phyloP scores from a whole-genome alignment of 2,888 invertebrate species.

The Ferrisia virgata region DNA sequence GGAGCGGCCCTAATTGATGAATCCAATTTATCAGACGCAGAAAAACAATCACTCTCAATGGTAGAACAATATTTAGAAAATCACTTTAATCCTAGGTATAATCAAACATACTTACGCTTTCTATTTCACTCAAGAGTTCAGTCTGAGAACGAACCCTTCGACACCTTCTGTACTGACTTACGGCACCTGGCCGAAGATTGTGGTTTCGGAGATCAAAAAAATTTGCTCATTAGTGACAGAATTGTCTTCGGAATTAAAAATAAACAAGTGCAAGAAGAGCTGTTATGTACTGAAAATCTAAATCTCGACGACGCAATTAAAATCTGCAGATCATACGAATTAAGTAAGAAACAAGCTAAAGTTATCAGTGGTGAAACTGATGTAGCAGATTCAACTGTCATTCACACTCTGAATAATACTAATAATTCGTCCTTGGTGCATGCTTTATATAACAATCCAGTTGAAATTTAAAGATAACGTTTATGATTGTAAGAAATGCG shows the following conservation, averaged over 20 bases:
- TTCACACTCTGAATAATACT: too few relatives aligned
- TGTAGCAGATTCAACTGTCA: too few relatives aligned
- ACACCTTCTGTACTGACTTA: conserved; percentile 50
- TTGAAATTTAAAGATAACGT: too few relatives aligned
- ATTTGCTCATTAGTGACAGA: conserved; percentile 50
- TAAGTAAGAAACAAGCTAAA: background rate
- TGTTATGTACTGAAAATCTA: conserved; percentile 49
- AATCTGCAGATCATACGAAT: conserved; percentile 49
- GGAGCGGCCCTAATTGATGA: too few relatives aligned
- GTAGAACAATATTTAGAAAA: too few relatives aligned
- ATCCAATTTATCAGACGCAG: too few relatives aligned
- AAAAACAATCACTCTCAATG: too few relatives aligned
- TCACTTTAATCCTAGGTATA: conserved; percentile 47
- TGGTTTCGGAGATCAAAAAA: conserved; percentile 49
- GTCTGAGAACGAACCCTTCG: conserved; percentile 50
- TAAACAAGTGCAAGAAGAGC: conserved; percentile 48
- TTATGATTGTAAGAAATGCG: conserved; percentile 44
- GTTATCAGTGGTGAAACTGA: too few relatives aligned
- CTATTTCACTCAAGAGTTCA: conserved; percentile 50
- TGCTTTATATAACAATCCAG: too few relatives aligned
- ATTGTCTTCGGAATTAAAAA: conserved; percentile 50
- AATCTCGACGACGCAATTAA: conserved; percentile 48
- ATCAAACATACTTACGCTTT: conserved; percentile 49
- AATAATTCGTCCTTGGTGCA: too few relatives aligned
- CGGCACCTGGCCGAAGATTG: conserved; percentile 50